phyloP scores from a whole-genome alignment of 2,113 vertebrate species.

The Carassius auratus region DNA sequence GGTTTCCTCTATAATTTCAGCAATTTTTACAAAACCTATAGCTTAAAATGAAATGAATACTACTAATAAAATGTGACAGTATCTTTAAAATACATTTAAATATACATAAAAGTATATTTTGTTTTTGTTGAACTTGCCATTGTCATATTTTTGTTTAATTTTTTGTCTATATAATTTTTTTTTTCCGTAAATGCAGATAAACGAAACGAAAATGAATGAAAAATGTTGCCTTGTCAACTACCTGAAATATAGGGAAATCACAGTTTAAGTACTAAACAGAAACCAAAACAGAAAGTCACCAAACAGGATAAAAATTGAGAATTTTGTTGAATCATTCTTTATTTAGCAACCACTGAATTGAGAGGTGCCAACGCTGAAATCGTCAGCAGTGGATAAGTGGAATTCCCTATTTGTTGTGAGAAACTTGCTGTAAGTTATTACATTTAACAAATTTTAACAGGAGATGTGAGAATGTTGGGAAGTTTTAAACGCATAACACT shows the following conservation, averaged over 20 bases:
- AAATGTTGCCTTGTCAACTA: no score
- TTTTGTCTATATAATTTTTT: no score
- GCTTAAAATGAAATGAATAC: not conserved
- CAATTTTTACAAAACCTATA: not conserved
- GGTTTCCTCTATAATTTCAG: not conserved
- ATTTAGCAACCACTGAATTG: constrained; percentile 45
- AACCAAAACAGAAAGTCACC: not conserved
- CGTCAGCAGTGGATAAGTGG: not conserved
- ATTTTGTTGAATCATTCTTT: constrained; percentile 46
- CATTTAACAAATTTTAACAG: constrained; percentile 28
- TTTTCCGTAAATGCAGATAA: no score
- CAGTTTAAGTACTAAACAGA: not conserved
- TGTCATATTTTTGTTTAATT: no score
- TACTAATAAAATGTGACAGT: not conserved
- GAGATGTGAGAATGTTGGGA: constrained; percentile 8
- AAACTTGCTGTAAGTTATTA: constrained; percentile 18
- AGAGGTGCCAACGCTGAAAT: constrained; percentile 42
- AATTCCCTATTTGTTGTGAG: constrained; percentile 26
- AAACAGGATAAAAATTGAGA: not conserved
- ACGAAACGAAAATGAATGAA: no score
- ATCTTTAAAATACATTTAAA: no score
- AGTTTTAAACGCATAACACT: constrained; percentile 18
- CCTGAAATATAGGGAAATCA: not conserved
- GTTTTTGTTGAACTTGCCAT: no score
- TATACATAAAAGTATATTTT: no score